These are phyloP conservation scores for Parasteatoda tepidariorum DNA, from an alignment of 1,140 invertebrate genomes.

Conservation along the genomic window DNA sequence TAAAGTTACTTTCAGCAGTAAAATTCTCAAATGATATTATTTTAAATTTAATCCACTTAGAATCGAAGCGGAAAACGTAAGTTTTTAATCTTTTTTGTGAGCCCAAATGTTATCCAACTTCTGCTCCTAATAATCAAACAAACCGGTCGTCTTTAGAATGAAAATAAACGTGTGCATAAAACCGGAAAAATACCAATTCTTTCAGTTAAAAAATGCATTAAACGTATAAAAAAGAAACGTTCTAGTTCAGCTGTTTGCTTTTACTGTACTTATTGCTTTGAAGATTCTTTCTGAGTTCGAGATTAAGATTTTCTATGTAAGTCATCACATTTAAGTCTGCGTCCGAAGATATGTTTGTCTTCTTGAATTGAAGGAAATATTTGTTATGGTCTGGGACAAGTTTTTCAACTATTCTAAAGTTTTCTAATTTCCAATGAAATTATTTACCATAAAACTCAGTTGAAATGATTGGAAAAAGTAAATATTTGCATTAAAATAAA, in stretches of 20 bases:
- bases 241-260: slow-evolving; percentile 1
- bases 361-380: no score
- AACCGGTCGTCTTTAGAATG: neutral
- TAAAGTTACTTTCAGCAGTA: neutral
- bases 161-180: slow-evolving; percentile 11
- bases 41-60: slow-evolving; percentile 14
- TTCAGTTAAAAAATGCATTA: neutral
- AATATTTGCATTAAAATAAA: no score
- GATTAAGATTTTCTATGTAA: no score
- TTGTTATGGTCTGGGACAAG: no score
- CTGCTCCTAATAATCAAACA: slow-evolving; percentile 17
- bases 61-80: slow-evolving; percentile 4
- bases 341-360: no score
- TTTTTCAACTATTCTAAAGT: no score
- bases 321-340: no score
- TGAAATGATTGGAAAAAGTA: no score
- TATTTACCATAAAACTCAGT: no score
- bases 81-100: neutral
- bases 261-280: slow-evolving; percentile 11
- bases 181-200: neutral
- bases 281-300: neutral
- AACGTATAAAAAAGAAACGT: neutral
- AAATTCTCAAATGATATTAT: neutral
- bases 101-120: neutral
- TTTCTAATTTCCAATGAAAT: no score